Evolutionary conservation across 2,113 vertebrate species (phyloP).

Genomic region (Heterochromis multidens): DNA sequence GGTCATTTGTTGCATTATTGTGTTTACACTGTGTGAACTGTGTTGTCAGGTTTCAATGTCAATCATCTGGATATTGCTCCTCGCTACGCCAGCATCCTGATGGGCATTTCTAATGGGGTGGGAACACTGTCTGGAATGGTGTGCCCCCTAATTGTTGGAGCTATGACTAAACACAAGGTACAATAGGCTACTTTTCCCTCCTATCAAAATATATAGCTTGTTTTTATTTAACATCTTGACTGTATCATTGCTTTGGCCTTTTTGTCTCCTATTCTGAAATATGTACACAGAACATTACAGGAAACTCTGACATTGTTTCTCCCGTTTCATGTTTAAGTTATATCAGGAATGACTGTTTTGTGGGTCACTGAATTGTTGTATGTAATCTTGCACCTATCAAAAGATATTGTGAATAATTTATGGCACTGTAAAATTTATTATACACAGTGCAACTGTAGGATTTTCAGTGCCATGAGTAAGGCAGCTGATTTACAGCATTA

Average conservation of each 20-base stretch:
- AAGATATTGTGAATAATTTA: conserved; percentile 4
- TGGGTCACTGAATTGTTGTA: neutral
- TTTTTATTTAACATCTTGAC: neutral
- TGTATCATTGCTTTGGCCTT: neutral
- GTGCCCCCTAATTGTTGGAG: conserved; percentile 94
- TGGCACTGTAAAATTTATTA: neutral
- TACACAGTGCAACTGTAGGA: neutral
- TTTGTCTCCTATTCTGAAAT: neutral
- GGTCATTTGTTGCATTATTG: neutral
- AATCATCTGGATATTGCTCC: conserved; percentile 98
- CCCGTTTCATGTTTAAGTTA: neutral
- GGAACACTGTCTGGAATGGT: conserved; percentile 97
- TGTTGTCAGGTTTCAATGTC: conserved; percentile 90
- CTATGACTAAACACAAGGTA: conserved; percentile 96
- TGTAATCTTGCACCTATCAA: neutral
- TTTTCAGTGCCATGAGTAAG: neutral
- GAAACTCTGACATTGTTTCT: neutral
- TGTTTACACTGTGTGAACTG: neutral
- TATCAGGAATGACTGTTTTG: neutral
- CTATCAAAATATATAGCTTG: neutral
- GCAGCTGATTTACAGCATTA: neutral
- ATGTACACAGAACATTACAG: neutral
- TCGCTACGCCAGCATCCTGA: conserved; percentile 96
- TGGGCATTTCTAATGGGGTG: conserved; percentile 97
- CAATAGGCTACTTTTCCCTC: neutral